Evolutionary conservation across 2,797 vertebrate species (phyloP), one percentile per base, ranked within the genome.

Genomic region (Betta splendens): DNA sequence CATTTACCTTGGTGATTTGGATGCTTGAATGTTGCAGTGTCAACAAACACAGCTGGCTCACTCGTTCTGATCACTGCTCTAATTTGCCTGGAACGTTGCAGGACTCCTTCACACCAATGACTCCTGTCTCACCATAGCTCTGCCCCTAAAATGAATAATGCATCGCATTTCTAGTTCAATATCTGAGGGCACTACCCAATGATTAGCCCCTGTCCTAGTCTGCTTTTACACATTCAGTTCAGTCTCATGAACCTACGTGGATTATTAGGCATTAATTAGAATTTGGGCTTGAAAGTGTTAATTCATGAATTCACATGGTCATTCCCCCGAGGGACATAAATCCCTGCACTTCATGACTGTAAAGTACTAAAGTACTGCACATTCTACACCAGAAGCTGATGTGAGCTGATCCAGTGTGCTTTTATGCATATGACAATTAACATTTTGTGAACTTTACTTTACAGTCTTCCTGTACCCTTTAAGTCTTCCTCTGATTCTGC

Each of bases 91-190:
- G 56, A 67, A 46, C 28, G 21, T 46, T 33, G 37, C 28, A 58
- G 47, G 28, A 8, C 11, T 35, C 55, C 15, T 71, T 49, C 57
- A 21, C 32, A 52, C n/a, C 36, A 7, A 31, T 40, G 45, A 16
- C 16, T 58, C n/a, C 22, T 26, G 37, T 35, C 32, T 56, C 65
- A 26, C 15, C 36, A 36, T 55, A 37, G 37, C 17, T 65, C 37
- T 69, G 40, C 12, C 23, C 32, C 29, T 33, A 49, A 37, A 69
- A 79, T 86, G 66, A 84, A 81, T 80, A 79, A 79, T 78, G 61
- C 54, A 84, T 50, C 31, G 23, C 43, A 22, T 69, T 69, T 76
- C 54, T 54, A 58, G 47, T 45, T 77, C 69, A 63, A 55, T 64
- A 52, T 60, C 66, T 54, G 61, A 77, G 43, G 36, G 51, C 29